Percentiles rank a stretch among this genome's conserved stretches.
Evolutionary conservation across 2,888 invertebrate species (phyloP).

Genomic region (Gonocerus acuteangulatus): DNA sequence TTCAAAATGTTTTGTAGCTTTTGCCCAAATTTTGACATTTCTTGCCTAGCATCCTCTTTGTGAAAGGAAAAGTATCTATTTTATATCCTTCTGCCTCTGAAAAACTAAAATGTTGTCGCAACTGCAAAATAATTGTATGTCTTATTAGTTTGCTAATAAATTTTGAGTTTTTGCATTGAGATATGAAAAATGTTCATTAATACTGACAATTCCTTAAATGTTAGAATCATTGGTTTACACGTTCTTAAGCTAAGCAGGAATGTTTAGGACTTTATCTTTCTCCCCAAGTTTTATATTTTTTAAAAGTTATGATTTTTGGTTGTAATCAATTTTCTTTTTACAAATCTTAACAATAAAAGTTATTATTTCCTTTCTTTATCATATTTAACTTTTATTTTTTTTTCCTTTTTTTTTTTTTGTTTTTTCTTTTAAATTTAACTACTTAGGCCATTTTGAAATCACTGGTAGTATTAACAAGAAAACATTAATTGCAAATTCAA

Average conservation of each 20-base stretch:
- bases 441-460: slow-evolving; percentile 21
- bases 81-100: too few relatives aligned
- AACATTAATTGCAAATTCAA: not conserved
- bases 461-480: slow-evolving; percentile 3
- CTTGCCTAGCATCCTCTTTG: too few relatives aligned
- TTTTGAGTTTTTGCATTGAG: too few relatives aligned
- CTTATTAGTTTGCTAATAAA: too few relatives aligned
- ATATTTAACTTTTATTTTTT: not conserved
- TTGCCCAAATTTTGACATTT: too few relatives aligned
- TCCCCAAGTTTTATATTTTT: not conserved
- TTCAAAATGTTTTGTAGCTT: too few relatives aligned
- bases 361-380: not conserved
- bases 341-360: too few relatives aligned
- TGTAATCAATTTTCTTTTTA: too few relatives aligned
- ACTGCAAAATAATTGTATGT: too few relatives aligned
- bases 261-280: not conserved
- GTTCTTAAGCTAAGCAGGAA: not conserved
- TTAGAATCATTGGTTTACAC: too few relatives aligned
- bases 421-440: slow-evolving; percentile 12
- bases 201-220: not conserved
- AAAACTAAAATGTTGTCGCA: too few relatives aligned
- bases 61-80: too few relatives aligned
- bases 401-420: not conserved
- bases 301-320: not conserved
- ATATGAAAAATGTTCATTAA: not conserved